phyloP scores from a whole-genome alignment of 1,140 invertebrate genomes.

The Stegodyphus dumicola region DNA sequence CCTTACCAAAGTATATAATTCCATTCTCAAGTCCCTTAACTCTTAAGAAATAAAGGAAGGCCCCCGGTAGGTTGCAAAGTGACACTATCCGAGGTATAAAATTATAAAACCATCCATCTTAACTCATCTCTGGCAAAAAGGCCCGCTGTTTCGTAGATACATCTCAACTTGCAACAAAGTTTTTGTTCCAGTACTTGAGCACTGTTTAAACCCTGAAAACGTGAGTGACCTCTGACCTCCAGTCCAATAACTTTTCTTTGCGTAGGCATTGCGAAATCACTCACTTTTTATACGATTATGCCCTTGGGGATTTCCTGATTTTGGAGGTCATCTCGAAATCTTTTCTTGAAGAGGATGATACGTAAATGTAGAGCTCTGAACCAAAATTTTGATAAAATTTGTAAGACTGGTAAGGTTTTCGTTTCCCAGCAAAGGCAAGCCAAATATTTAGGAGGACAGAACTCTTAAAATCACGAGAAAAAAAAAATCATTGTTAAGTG shows the following conservation, averaged over 20 bases:
- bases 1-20: too few relatives aligned
- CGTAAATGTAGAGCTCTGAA: too few relatives aligned
- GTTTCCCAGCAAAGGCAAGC: too few relatives aligned
- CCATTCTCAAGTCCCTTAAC: too few relatives aligned
- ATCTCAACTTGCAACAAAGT: constrained; percentile 23
- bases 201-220: constrained; percentile 27
- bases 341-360: too few relatives aligned
- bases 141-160: constrained; percentile 16
- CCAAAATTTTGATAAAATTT: too few relatives aligned
- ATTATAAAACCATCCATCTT: constrained; percentile 50
- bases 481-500: too few relatives aligned
- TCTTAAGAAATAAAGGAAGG: too few relatives aligned
- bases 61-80: neutral
- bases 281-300: neutral
- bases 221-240: constrained; percentile 30
- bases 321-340: constrained; percentile 4
- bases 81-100: constrained; percentile 8
- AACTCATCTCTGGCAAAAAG: constrained; percentile 15
- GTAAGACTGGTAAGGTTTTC: too few relatives aligned
- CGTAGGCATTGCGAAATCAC: constrained; percentile 9
- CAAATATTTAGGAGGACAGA: too few relatives aligned
- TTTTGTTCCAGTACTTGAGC: constrained; percentile 8
- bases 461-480: too few relatives aligned
- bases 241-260: constrained; percentile 36
- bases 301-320: constrained; percentile 30